Base-by-base conservation (phyloP, 2,797 vertebrate genomes). In the Pempheris klunzingeri region DNA sequence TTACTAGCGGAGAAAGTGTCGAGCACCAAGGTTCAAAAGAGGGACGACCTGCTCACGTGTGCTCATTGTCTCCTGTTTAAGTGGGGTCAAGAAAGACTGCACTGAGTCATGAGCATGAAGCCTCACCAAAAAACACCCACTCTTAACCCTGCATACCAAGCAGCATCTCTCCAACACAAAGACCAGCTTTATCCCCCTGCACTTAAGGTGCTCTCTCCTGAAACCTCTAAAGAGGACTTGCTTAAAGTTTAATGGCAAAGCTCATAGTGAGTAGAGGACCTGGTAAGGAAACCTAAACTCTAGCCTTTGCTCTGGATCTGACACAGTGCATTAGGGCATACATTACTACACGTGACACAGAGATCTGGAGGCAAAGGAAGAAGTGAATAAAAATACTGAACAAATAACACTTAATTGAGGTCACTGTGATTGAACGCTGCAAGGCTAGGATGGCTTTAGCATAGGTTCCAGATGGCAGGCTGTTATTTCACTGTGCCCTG, bases 401-500 rank as follows among this genome's bases (percentile, higher is more conserved):
- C 90, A 93, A 95, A 94, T 88, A 92, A 86, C 86, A 90, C 89
- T 93, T 93, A 94, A 95, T 94, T 94, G 93, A 93, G 90, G 90
- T 90, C 89, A 92, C 88, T 72, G 81, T 93, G 93, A 94, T 91
- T 88, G 90, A 92, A 83, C 70, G 78, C 79, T 86, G 80, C 83
- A 7, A 87, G 92, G 86, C 84, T 80, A 64, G 72, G 82, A 81
- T 85, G 90, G 90, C 82, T 84, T 84, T 74, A 89, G 85, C 90
- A 92, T 88, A 67, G 89, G 86, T 93, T 95, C 95, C 93, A 95
- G 93, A 95, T 96, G 95, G 93, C 88, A 90, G 92, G 81, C 88
- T 95, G 93, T 95, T 95, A 94, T 95, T 96, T 94, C 89, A 92
- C 86, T 74, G 74, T 92, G 93, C 87, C 88, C 90, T 88, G 93